Evolutionary conservation across 2,113 vertebrate genomes (phyloP).

Genomic region (Piprites chloris): DNA sequence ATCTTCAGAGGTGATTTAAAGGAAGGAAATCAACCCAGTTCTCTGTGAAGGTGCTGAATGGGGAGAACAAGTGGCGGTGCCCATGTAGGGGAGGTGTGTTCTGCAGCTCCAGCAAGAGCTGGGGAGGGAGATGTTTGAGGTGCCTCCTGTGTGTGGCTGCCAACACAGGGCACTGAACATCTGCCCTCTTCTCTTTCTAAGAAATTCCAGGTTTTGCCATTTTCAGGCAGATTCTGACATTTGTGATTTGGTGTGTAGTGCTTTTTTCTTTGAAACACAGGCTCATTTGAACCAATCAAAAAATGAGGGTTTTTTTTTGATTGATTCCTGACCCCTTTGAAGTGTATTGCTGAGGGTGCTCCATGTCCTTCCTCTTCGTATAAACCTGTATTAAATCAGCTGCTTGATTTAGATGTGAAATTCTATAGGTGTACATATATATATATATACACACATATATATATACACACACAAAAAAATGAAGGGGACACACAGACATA

Average conservation of each 20-base stretch:
- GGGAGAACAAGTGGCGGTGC: not conserved
- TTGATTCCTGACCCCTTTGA: not conserved
- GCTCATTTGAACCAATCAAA: not conserved
- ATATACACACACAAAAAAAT: too few species aligned
- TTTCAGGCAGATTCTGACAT: not conserved
- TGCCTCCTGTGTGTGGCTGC: not conserved
- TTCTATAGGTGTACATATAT: accelerated
- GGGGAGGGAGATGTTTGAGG: not conserved
- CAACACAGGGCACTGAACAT: not conserved
- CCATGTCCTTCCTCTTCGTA: not conserved
- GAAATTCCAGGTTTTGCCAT: not conserved
- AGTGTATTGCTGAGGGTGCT: not conserved
- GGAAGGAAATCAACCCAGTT: not conserved
- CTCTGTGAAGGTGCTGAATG: not conserved
- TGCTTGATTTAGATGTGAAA: not conserved
- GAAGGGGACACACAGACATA: accelerated
- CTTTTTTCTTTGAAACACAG: not conserved
- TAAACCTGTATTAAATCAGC: not conserved
- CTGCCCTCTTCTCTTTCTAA: not conserved
- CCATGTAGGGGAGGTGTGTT: not conserved
- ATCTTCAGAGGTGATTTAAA: not conserved
- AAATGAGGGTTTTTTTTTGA: not conserved
- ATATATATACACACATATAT: too few species aligned
- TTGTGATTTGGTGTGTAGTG: not conserved
- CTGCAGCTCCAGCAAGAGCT: not conserved